Evolutionary conservation across 2,113 vertebrate species (phyloP), one percentile per base, ranked within the genome.

Genomic region (Istiophorus platypterus): DNA sequence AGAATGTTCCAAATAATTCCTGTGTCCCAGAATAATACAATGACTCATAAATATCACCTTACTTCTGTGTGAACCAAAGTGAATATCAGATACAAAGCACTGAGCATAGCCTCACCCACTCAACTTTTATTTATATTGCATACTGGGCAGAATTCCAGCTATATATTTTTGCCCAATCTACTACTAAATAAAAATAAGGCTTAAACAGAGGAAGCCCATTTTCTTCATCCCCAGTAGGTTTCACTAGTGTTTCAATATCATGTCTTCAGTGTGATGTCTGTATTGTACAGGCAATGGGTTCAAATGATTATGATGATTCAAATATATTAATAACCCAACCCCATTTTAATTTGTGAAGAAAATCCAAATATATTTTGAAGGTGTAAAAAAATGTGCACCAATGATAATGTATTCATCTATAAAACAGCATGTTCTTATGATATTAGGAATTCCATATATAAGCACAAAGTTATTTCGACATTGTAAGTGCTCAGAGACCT

Each of bases 21-120:
- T 56, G 81, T 82, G 80, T 89, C 92, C 81, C 85, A 81, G 84
- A 93, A 93, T 93, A 91, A 91, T 81, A 78, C 80, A 67, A 9
- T 93, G 91, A 91, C 83, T 93, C 92, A 93, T 82, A 87, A 89
- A 81, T 87, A 91, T 90, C 91, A 89, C 86, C 91, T 86, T 78
- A 69, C 86, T 85, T 83, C 81, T 88, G 59, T 77, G 82, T 69
- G 85, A 88, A 85, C 89, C 49, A 86, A 89, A 88, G 89, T 81
- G 82, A 89, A 91, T 90, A 93, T 80, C 85, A 80, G 84, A 89
- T 79, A 91, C 87, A 89, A 88, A 90, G 85, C 75, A 67, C 68
- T 22, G 63, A 90, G 73, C 82, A 78, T 14, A 70, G 68, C 87
- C 71, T 77, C 91, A 78, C 91, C 91, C 91, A 93, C 91, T 92